These are phyloP conservation scores for Epizoanthus fatuus DNA, from an alignment of 92 coral and sea anemone species.

Conservation along the genomic window DNA sequence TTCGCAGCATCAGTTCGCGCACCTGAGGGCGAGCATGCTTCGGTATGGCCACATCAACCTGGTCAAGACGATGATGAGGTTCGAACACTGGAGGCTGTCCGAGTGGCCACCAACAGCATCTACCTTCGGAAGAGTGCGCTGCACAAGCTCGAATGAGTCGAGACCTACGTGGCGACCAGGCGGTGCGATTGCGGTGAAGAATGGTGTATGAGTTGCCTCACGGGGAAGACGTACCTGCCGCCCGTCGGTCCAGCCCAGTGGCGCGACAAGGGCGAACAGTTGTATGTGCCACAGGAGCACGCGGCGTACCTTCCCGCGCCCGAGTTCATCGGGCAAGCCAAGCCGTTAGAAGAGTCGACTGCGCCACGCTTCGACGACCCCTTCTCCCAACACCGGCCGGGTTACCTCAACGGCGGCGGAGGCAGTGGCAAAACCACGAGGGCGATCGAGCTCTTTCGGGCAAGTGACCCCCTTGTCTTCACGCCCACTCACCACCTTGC, in stretches of 20 bases:
- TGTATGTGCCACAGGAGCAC: background rate
- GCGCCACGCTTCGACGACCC: background rate
- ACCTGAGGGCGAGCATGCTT: conserved; percentile 9
- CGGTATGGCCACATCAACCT: conserved; percentile 7
- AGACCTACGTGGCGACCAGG: background rate
- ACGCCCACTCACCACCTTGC: background rate
- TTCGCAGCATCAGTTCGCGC: background rate
- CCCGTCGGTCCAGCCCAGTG: background rate
- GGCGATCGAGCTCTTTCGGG: conserved; percentile 6
- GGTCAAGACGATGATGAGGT: background rate
- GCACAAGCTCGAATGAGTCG: background rate
- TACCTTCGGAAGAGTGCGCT: background rate
- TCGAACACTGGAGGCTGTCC: background rate
- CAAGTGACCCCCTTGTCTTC: background rate
- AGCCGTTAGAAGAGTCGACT: background rate
- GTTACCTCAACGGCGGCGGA: background rate
- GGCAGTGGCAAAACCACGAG: conserved; percentile 14
- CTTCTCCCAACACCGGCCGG: background rate
- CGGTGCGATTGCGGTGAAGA: too few species aligned
- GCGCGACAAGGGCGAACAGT: background rate
- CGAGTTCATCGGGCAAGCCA: background rate
- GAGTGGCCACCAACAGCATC: conserved; percentile 30
- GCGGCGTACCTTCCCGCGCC: background rate
- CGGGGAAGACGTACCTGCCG: too few species aligned
- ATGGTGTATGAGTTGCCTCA: too few species aligned